phyloP scores from a whole-genome alignment of 2,797 vertebrate genomes.

The Xenops minutus region DNA sequence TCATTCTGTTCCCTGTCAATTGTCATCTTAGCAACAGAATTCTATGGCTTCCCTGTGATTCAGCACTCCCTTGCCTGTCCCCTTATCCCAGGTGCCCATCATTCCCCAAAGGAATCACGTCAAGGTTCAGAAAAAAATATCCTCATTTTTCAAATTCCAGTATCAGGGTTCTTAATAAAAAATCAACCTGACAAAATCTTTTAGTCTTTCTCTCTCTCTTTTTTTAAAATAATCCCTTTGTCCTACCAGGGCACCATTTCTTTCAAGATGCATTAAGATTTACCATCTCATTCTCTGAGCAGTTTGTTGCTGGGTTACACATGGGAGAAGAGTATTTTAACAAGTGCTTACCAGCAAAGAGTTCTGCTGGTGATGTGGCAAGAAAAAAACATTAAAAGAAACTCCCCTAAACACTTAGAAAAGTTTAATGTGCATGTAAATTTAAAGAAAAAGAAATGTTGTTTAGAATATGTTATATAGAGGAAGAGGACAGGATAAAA shows the following conservation, averaged over 20 bases:
- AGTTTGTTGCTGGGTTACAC: neutral
- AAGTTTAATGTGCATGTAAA: neutral
- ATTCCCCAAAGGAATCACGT: accelerated
- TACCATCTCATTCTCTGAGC: neutral
- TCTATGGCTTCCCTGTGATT: neutral
- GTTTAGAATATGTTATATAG: neutral
- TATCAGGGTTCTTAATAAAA: neutral
- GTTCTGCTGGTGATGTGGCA: neutral
- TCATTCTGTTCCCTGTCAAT: neutral
- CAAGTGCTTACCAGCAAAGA: neutral
- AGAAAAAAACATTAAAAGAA: neutral
- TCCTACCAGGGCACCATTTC: neutral
- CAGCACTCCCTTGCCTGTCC: neutral
- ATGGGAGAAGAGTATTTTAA: neutral
- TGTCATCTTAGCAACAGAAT: neutral
- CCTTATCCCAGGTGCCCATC: neutral
- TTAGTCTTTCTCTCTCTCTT: neutral
- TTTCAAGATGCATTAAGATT: neutral
- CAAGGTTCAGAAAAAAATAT: neutral
- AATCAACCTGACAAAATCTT: neutral
- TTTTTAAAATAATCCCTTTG: neutral
- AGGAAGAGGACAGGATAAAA: neutral
- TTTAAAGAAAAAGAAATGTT: neutral
- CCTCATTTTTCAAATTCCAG: neutral
- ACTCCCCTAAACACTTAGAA: neutral